Base-by-base conservation (phyloP, 1,140 invertebrate species). In the Drosophila tropicalis region DNA sequence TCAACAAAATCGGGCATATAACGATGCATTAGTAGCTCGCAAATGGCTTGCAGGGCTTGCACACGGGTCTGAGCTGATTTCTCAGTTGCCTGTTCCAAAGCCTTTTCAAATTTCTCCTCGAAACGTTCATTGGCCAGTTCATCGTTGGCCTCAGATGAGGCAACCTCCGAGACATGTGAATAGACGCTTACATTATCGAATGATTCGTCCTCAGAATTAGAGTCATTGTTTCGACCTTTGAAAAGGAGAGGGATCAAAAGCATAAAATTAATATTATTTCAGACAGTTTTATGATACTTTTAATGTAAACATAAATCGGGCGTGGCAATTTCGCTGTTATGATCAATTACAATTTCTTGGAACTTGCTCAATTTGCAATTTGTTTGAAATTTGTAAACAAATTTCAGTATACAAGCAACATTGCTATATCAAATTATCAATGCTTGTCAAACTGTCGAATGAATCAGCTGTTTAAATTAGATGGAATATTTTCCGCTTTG, bases 21-120 rank as follows among this genome's bases (percentile, higher is more conserved):
- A 86, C 97, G 97, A 63, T 96, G 95, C 62, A 96, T 95, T 25
- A 99, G 94, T 2, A 96, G 95, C 68, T 95, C 96, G 13, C 94
- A 94, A 1, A 98, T 93, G 1, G 94, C 93, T 61, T 96, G 95
- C 25, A 98, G 93, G 58, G 95, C 96, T 3, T 93, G 93, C 2
- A 95, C 95, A 62, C 98, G 94, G 5, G 95, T 95, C 74, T 97
- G 97, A 1, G 96, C 95, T 69, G 97, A 97, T 86, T 98, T 97
- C 72, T 98, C 96, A 2, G 95, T 95, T 6, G 98, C 93, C 29
- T 96, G 96, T 91, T 99, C 98, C 55, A 99, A 95, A 0, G 95
- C 95, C 83, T 98, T 96, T 22, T 95, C 94, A 15, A 99, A 92
- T 92, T 98, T 97, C 60, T 98, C 97, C 92, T 99, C 98, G 82